phyloP scores from a whole-genome alignment of 1,140 invertebrate genomes.

The Gonatopus flavifemur region DNA sequence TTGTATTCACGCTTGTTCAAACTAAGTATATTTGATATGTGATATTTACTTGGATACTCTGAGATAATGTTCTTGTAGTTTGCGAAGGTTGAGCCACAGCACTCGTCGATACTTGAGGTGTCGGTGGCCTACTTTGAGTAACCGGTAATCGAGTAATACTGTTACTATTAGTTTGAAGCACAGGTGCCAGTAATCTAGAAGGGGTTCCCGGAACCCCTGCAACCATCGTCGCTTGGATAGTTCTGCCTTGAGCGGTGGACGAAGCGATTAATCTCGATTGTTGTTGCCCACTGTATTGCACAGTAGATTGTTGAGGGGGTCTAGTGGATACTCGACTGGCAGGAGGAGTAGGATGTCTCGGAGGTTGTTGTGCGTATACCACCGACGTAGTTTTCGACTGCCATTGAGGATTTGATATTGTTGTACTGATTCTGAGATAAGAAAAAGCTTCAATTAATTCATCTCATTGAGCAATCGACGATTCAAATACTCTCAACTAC shows the following conservation, averaged over 20 bases:
- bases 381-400: conserved; percentile 47
- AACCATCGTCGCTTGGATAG: conserved; percentile 51
- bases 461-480: neutral
- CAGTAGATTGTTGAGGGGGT: conserved; percentile 26
- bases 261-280: conserved; percentile 37
- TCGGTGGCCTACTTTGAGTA: conserved; percentile 36
- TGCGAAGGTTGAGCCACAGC: conserved; percentile 40
- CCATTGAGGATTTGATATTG: conserved; percentile 48
- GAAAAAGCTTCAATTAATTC: conserved; percentile 1
- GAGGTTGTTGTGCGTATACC: conserved; percentile 47
- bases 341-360: conserved; percentile 44
- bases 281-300: conserved; percentile 39
- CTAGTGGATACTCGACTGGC: conserved; percentile 43
- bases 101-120: conserved; percentile 38
- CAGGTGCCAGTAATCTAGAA: conserved; percentile 48
- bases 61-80: conserved; percentile 37
- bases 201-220: conserved; percentile 45
- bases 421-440: conserved; percentile 37
- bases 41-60: conserved; percentile 46
- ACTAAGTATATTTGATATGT: neutral
- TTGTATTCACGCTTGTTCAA: neutral
- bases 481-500: neutral
- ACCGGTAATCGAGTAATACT: conserved; percentile 44
- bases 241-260: conserved; percentile 33
- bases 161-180: conserved; percentile 47